Evolutionary conservation across 2,113 vertebrate species (phyloP), one percentile per base, ranked within the genome.

Genomic region (Oreochromis niloticus): DNA sequence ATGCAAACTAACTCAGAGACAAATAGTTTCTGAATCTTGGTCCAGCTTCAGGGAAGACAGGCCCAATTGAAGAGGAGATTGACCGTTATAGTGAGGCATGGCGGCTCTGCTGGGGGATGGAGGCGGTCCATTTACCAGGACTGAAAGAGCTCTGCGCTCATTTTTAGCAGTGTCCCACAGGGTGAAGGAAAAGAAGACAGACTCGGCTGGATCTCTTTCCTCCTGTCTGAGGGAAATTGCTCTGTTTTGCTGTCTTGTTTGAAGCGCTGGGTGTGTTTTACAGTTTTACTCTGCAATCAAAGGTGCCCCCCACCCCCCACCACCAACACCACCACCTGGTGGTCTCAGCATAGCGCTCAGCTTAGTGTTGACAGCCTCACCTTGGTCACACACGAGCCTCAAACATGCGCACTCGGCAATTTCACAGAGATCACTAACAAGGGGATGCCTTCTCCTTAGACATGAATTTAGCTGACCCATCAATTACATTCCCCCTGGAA

Each of bases 401-500:
- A 88, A 91, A 93, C 91, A 85, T 87, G 89, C 89, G 83, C 86
- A 84, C 63, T 32, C 48, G 16, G 88, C 86, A 82, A 56, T 92
- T 94, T 93, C 80, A 81, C 85, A 78, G 66, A 79, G 84, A 91
- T 94, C 88, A 87, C 91, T 93, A 95, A 94, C 93, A 81, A 94
- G 92, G 78, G 50, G 82, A 61, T 75, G 83, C 75, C 87, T 91
- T 91, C 89, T 87, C 89, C 84, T 92, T 22, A 55, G 85, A 89
- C 88, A 88, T 7, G 89, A 83, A 71, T 94, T 92, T 91, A 90
- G 93, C 94, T 95, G 94, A 95, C 93, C 94, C 93, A 91, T 95
- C 94, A 95, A 95, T 96, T 94, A 93, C 89, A 80, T 92, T 85
- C 92, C 85, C 86, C 27, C 73, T 59, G 85, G 85, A 92, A 91